These are phyloP conservation scores for Diarsia mendica DNA, from an alignment of 2,888 invertebrate species.

Conservation along the genomic window DNA sequence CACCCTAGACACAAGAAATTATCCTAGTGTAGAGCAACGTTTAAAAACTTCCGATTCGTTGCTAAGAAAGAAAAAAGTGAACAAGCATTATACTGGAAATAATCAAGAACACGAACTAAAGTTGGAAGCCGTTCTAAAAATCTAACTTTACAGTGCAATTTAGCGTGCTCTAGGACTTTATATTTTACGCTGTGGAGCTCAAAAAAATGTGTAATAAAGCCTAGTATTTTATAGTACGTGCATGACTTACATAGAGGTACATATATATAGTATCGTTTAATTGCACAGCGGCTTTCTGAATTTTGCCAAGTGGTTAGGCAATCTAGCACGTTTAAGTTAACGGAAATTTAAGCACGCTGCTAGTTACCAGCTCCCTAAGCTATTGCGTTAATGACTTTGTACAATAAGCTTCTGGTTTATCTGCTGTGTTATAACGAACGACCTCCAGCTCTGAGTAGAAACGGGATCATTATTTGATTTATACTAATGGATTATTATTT, in stretches of 20 bases:
- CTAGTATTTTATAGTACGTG: conserved; percentile 62
- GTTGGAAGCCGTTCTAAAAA: conserved; percentile 23
- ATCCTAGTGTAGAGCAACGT: not conserved
- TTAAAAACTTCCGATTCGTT: not conserved
- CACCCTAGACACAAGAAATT: not conserved
- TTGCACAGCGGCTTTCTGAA: conserved; percentile 58
- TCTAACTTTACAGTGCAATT: conserved; percentile 15
- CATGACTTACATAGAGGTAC: conserved; percentile 61
- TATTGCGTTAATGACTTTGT: conserved; percentile 40
- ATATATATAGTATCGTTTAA: conserved; percentile 61
- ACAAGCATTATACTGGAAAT: not conserved
- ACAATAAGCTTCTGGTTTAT: conserved; percentile 25
- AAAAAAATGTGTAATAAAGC: conserved; percentile 57
- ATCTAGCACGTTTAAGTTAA: conserved; percentile 54
- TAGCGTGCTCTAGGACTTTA: conserved; percentile 33
- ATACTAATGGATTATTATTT: conserved; percentile 7
- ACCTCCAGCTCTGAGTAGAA: not conserved
- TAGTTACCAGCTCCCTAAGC: conserved; percentile 21
- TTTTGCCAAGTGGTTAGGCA: conserved; percentile 65
- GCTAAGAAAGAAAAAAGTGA: not conserved
- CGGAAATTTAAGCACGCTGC: conserved; percentile 42
- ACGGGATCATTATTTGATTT: not conserved
- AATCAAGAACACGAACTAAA: conserved; percentile 16
- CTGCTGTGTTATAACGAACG: conserved; percentile 7
- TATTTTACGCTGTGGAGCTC: conserved; percentile 24